A percentile compares a stretch with the other conserved stretches of the same genome.
phyloP scores from a whole-genome alignment of 2,888 invertebrate genomes.

The Macaria notata region DNA sequence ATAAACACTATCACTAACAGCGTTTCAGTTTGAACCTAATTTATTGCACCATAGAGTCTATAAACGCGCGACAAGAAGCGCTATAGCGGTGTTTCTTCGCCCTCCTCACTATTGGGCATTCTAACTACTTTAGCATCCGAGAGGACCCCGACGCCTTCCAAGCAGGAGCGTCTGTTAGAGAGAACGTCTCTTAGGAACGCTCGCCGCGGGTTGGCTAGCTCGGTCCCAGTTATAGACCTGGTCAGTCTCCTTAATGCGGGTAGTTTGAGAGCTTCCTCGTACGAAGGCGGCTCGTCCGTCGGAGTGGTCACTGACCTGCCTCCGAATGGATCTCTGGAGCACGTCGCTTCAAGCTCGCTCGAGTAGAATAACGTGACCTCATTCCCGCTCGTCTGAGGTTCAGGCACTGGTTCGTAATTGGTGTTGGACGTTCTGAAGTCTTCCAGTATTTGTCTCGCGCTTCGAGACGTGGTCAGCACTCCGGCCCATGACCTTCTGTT shows the following conservation, averaged over 20 bases:
- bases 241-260: conserved; percentile 82
- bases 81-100: conserved; percentile 76
- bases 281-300: conserved; percentile 83
- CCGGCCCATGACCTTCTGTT: conserved; percentile 76
- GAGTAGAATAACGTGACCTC: conserved; percentile 67
- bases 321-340: conserved; percentile 83
- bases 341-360: conserved; percentile 73
- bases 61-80: conserved; percentile 52
- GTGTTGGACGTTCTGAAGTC: conserved; percentile 58
- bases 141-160: conserved; percentile 73
- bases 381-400: conserved; percentile 50
- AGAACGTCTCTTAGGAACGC: conserved; percentile 76
- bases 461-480: conserved; percentile 63
- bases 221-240: conserved; percentile 83
- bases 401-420: conserved; percentile 65
- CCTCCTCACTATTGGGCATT: conserved; percentile 63
- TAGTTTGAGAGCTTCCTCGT: conserved; percentile 85
- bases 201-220: conserved; percentile 73
- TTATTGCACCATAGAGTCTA: conserved; percentile 71
- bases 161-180: conserved; percentile 73
- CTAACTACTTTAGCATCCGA: conserved; percentile 71
- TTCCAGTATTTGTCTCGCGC: conserved; percentile 71
- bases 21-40: conserved; percentile 37
- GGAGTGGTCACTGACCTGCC: conserved; percentile 81
- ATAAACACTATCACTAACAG: conserved; percentile 44